Evolutionary conservation across 2,113 vertebrate genomes (phyloP).

Genomic region (Glaucomys volans): DNA sequence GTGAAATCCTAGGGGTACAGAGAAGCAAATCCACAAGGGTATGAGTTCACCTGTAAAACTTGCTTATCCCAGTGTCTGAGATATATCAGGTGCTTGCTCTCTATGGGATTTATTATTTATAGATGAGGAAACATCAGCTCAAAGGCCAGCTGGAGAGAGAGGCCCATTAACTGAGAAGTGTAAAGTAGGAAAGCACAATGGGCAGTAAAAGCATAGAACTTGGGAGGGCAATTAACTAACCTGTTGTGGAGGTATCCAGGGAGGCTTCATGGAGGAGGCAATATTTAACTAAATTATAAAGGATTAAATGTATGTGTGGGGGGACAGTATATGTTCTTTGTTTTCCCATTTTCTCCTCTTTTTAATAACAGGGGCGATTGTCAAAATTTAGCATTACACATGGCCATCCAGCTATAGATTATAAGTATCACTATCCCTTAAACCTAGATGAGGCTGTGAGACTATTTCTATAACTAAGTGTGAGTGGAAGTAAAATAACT

Average conservation of each 20-base stretch:
- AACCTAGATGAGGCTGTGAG: neutral
- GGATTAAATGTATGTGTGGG: neutral
- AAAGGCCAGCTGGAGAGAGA: neutral
- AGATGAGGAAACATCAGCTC: neutral
- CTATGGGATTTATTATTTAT: neutral
- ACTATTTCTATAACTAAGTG: neutral
- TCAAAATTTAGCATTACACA: neutral
- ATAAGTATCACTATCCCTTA: neutral
- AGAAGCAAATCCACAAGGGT: neutral
- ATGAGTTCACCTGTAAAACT: conserved; percentile 6
- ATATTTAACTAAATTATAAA: neutral
- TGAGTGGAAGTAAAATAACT: neutral
- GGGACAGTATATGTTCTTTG: neutral
- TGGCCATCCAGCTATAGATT: neutral
- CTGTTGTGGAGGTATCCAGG: neutral
- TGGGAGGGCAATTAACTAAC: neutral
- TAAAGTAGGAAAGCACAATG: neutral
- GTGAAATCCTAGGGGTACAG: neutral
- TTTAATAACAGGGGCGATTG: neutral
- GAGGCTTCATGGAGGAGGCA: conserved; percentile 14
- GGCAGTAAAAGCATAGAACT: neutral
- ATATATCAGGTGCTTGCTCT: neutral
- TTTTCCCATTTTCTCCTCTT: neutral
- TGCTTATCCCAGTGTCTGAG: neutral
- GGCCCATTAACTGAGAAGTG: neutral